Base-by-base conservation (phyloP, 30 jellyfish, hydroid and myxozoan genomes). In the Cassiopea xamachana region DNA sequence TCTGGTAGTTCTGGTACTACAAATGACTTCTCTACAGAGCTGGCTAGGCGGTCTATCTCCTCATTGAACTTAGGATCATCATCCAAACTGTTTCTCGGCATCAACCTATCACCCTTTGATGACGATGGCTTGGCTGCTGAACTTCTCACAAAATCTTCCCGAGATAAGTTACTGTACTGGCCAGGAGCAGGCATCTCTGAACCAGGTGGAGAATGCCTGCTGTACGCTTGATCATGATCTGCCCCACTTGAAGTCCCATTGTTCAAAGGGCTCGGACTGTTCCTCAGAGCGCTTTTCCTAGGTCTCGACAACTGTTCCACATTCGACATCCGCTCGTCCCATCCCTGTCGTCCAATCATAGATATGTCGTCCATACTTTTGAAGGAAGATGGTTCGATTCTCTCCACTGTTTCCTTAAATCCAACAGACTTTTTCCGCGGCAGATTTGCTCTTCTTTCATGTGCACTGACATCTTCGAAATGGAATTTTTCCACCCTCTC, bases 381-480 rank as follows among this genome's bases (percentile, higher is more conserved):
- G 75, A 64, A 79, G 27, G 88, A 48, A 0, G 84, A 49, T 71
- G 95, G 95, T 77, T 79, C 86, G 77, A 88, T 88, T 2, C 83
- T 78, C 80, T 88, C 95, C 50, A 88, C 95, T 14, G 95, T 88
- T 64, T 88, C 95, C 58, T 60, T 88, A 80, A 88, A 88, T 48
- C 95, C 95, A 69, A 88, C 95, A 15, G 95, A 78, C 60, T 88
- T 88, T 75, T 88, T 88, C 15, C 90, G 84, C 46, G 70, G 73
- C 46, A 10, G 46, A 44, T 70, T 69, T 14, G 91, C 69, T 44
- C 18, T 76, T 64, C 75, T 70, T 68, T 61, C 84, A 67, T 64
- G 89, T 8, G 43, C 72, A 59, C 39, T 69, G 77, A 27, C 51
- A 45, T 17, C 48, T 16, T 12, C 2, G 45, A 27, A 50, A 68